Evolutionary conservation across 2,888 invertebrate genomes (phyloP).

Genomic region (Asteroscopus sphinx): DNA sequence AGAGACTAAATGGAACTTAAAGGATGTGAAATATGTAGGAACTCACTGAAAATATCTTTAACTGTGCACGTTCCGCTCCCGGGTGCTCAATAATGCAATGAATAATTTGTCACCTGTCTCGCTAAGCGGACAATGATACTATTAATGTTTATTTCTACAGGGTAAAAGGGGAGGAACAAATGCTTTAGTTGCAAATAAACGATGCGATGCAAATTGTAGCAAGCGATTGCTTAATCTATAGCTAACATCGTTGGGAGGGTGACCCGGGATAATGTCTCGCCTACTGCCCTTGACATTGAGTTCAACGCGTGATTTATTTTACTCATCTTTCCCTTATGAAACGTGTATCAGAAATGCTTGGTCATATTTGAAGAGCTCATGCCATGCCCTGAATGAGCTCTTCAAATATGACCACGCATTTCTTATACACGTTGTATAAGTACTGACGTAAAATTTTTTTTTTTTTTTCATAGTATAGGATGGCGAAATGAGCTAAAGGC

Average conservation of each 20-base stretch:
- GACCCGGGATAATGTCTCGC: neutral
- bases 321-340: neutral
- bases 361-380: too few relatives aligned
- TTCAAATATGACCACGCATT: too few relatives aligned
- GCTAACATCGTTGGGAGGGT: neutral
- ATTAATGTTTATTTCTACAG: conserved; percentile 35
- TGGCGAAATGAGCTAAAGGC: too few relatives aligned
- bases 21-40: conserved; percentile 42
- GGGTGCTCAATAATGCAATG: conserved; percentile 51
- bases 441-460: too few relatives aligned
- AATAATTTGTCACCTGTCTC: conserved; percentile 51
- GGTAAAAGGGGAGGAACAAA: conserved; percentile 4
- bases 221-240: neutral
- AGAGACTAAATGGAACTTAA: conserved; percentile 24
- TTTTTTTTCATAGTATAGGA: too few relatives aligned
- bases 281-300: neutral
- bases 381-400: too few relatives aligned
- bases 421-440: too few relatives aligned
- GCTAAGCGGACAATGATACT: conserved; percentile 44
- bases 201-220: neutral
- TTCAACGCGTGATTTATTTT: neutral
- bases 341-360: too few relatives aligned
- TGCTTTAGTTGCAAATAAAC: neutral
- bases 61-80: conserved; percentile 18
- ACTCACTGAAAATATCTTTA: conserved; percentile 32